Evolutionary conservation across 2,113 vertebrate genomes (phyloP).

Genomic region (Ailurus styani): DNA sequence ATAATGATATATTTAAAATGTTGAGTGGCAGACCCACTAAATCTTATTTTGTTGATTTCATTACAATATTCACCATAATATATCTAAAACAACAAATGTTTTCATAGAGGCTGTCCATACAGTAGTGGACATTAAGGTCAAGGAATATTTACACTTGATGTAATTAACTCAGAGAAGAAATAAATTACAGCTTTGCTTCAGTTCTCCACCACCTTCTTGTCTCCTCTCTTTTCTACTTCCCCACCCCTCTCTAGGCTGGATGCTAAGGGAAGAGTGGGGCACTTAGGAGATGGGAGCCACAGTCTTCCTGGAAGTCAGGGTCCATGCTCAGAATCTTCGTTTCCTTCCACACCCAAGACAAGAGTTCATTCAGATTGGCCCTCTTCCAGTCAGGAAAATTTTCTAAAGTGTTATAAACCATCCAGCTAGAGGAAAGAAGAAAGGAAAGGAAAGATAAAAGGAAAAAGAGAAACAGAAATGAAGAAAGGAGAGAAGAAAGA

Average conservation of each 20-base stretch:
- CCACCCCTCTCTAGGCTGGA: background rate
- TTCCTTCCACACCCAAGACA: slow-evolving; percentile 9
- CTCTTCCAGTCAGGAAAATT: slow-evolving; percentile 47
- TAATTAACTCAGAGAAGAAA: background rate
- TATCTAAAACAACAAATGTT: background rate
- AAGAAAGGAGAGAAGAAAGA: background rate
- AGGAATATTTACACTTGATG: background rate
- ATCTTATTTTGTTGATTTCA: slow-evolving; percentile 6
- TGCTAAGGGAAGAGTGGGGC: background rate
- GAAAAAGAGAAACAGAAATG: slow-evolving; percentile 34
- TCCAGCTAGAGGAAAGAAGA: slow-evolving; percentile 32
- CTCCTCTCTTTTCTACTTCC: background rate
- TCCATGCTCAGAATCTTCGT: background rate
- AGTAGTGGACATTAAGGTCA: background rate
- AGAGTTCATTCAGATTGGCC: slow-evolving; percentile 34
- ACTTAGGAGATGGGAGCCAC: background rate
- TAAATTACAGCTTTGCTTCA: background rate
- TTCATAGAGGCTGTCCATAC: background rate
- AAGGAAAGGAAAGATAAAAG: slow-evolving; percentile 52
- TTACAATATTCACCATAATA: slow-evolving; percentile 4
- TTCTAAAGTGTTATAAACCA: slow-evolving; percentile 55
- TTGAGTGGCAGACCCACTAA: background rate
- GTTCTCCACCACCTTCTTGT: background rate
- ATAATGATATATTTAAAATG: background rate
- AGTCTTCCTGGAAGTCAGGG: slow-evolving; percentile 30